Percentiles rank a stretch among this genome's conserved stretches.
Conservation (phyloP, 2,113 vertebrate genomes). For the Cavia aperea region DNA sequence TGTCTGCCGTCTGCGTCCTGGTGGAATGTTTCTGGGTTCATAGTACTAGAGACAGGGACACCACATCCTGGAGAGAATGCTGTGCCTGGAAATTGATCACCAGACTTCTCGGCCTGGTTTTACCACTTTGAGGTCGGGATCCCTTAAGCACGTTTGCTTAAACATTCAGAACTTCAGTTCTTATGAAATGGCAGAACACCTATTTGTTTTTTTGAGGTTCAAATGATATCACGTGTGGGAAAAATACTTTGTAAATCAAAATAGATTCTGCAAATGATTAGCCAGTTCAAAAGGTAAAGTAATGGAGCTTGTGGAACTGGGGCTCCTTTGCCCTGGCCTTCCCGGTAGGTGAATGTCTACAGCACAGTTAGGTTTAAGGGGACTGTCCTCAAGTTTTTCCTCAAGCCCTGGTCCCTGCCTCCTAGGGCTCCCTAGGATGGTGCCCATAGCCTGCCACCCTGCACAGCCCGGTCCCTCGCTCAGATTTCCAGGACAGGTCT, state of each 20-base stretch:
- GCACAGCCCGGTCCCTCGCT: background rate
- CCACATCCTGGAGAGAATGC: accelerated
- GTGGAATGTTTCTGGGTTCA: background rate
- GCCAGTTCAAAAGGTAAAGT: background rate
- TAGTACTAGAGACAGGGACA: background rate
- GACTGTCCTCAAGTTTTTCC: background rate
- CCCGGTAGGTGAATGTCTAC: too few species aligned
- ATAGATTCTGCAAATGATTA: background rate
- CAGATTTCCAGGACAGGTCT: background rate
- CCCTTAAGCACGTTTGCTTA: background rate
- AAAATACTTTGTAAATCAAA: conserved; percentile 25
- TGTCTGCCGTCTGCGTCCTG: background rate
- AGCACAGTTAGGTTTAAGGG: background rate
- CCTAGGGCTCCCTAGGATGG: background rate
- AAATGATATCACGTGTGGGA: background rate
- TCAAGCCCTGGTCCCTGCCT: background rate
- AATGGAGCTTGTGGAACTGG: background rate
- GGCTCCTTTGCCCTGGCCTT: background rate
- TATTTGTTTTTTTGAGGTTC: background rate
- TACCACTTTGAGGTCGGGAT: background rate
- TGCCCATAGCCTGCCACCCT: background rate
- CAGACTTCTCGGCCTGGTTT: background rate
- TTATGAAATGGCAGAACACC: background rate
- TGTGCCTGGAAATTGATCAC: background rate
- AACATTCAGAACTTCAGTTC: conserved; percentile 1